Conservation (phyloP, 2,113 vertebrate species). For the Chinchilla lanigera region DNA sequence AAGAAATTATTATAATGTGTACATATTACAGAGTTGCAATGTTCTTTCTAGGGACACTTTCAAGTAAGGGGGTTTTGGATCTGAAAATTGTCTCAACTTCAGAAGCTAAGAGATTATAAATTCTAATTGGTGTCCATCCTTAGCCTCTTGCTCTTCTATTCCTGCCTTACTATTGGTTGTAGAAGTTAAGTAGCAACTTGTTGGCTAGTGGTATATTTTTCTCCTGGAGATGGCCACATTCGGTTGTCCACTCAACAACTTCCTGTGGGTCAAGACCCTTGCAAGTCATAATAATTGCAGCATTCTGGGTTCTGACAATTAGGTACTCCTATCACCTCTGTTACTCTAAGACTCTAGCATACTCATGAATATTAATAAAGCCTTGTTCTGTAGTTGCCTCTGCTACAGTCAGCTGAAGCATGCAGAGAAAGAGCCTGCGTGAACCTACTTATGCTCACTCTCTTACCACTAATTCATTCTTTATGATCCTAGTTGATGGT, state of each 20-base stretch:
- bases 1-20: background rate
- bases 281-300: background rate
- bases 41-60: background rate
- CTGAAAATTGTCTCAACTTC: slow-evolving; percentile 13
- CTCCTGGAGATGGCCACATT: background rate
- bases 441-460: background rate
- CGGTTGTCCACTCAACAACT: background rate
- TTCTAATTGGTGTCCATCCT: background rate
- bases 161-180: background rate
- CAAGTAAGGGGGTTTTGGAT: background rate
- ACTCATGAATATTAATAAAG: background rate
- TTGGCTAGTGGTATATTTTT: background rate
- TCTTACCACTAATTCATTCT: background rate
- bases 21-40: background rate
- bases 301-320: background rate
- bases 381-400: background rate
- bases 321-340: background rate
- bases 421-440: background rate
- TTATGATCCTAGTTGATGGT: background rate
- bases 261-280: background rate
- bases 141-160: background rate
- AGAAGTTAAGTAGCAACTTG: background rate
- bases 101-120: background rate
- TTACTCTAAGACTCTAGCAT: background rate
- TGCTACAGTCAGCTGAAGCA: background rate